Conservation (phyloP, 92 coral and sea anemone genomes). For the Parazoanthus swiftii region DNA sequence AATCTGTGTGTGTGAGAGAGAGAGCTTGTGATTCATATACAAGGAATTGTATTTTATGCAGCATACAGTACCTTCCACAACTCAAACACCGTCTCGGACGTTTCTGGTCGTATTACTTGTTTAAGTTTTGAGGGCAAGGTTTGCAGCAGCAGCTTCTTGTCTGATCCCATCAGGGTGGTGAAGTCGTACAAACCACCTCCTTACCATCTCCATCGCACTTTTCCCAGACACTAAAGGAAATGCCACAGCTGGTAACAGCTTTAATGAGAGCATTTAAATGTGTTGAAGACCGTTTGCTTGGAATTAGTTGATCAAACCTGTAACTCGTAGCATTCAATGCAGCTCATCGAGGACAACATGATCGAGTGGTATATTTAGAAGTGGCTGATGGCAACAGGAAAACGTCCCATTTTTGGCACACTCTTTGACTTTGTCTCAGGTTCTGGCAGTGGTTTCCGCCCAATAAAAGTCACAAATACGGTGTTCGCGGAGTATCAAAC, state of each 20-base stretch:
- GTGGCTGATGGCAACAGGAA: slow-evolving; percentile 47
- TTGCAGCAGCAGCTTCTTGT: slow-evolving; percentile 59
- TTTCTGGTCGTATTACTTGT: slow-evolving; percentile 24
- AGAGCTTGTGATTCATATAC: no score
- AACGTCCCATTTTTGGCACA: slow-evolving; percentile 38
- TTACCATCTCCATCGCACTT: slow-evolving; percentile 60
- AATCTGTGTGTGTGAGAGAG: no score
- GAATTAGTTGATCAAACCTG: no score
- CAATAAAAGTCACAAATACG: slow-evolving; percentile 48
- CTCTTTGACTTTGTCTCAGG: slow-evolving; percentile 37
- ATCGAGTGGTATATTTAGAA: slow-evolving; percentile 50
- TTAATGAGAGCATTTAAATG: slow-evolving; percentile 35
- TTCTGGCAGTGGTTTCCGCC: slow-evolving; percentile 39
- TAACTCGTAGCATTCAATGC: slow-evolving; percentile 58
- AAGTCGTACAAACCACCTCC: slow-evolving; percentile 60
- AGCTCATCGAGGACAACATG: slow-evolving; percentile 61
- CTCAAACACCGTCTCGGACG: slow-evolving; percentile 44
- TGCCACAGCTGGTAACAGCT: slow-evolving; percentile 52
- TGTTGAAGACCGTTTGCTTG: slow-evolving; percentile 46
- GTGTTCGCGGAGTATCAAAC: no score
- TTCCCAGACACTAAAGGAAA: slow-evolving; percentile 57
- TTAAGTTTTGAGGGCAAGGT: slow-evolving; percentile 48
- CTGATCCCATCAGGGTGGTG: slow-evolving; percentile 70
- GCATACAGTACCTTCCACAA: slow-evolving; percentile 53
- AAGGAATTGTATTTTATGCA: no score